A percentile compares a stretch with the other conserved stretches of the same genome.
Evolutionary conservation across 1,140 invertebrate genomes (phyloP).

Genomic region (Lepidurus arcticus): DNA sequence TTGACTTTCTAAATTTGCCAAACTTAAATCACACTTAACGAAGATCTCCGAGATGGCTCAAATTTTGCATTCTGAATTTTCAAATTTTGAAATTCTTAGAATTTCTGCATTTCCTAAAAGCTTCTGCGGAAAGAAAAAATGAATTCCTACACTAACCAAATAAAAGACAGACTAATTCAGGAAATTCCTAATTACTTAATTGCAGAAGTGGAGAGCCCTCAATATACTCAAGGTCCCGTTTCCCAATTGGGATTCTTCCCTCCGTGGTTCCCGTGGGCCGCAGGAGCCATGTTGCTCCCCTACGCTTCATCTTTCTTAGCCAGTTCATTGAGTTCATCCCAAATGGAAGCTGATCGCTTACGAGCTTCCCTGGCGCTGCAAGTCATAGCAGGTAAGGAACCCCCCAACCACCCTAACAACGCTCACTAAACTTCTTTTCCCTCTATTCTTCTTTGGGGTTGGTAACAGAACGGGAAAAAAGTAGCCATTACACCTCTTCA

Average conservation of each 20-base stretch:
- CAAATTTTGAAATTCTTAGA: too few species aligned
- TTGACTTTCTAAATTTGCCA: too few species aligned
- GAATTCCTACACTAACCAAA: background rate
- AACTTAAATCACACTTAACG: too few species aligned
- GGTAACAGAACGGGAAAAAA: background rate
- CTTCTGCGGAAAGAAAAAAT: too few species aligned
- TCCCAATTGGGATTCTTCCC: conserved; percentile 13
- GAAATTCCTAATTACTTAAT: background rate
- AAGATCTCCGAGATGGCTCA: too few species aligned
- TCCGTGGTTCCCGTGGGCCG: conserved; percentile 1
- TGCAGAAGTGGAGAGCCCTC: background rate
- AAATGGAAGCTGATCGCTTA: conserved; percentile 19
- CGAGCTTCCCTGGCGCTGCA: background rate
- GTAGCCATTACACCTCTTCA: background rate
- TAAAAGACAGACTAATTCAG: background rate
- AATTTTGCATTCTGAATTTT: too few species aligned
- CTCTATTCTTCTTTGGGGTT: background rate
- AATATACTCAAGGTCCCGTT: background rate
- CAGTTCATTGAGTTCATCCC: background rate
- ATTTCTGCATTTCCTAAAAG: too few species aligned
- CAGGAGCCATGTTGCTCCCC: background rate
- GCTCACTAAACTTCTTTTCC: background rate
- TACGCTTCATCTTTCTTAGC: conserved; percentile 5
- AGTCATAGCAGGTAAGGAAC: background rate
- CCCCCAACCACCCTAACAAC: background rate